These are phyloP conservation scores for Drosophila miranda DNA, from an alignment of 1,140 invertebrate species.

Conservation along the genomic window DNA sequence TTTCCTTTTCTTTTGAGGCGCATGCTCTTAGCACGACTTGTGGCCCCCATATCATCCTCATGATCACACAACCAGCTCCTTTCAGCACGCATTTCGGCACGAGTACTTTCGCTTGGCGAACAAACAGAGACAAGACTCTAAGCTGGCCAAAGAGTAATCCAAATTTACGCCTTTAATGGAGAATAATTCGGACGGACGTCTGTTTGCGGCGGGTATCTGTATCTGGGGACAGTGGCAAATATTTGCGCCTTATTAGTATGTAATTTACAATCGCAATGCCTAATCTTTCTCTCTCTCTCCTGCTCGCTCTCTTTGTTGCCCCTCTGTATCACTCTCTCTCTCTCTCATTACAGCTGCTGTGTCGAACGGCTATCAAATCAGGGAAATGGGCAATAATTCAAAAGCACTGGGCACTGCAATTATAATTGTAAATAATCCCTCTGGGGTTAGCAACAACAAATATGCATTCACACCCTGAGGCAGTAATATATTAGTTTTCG, in stretches of 20 bases:
- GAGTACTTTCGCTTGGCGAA: slow-evolving; percentile 23
- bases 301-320: no score
- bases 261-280: slow-evolving; percentile 21
- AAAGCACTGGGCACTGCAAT: slow-evolving; percentile 2
- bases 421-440: slow-evolving; percentile 20
- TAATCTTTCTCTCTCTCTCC: slow-evolving; percentile 16
- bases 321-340: background rate
- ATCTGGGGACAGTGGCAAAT: background rate
- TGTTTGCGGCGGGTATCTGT: slow-evolving; percentile 18
- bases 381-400: slow-evolving; percentile 24
- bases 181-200: background rate
- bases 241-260: slow-evolving; percentile 3
- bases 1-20: no score
- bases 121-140: slow-evolving; percentile 4
- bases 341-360: slow-evolving; percentile 24
- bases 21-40: no score
- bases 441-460: slow-evolving; percentile 4
- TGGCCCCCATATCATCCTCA: background rate
- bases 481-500: slow-evolving; percentile 14
- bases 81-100: background rate
- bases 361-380: slow-evolving; percentile 41
- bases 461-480: slow-evolving; percentile 32
- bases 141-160: slow-evolving; percentile 23
- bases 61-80: background rate
- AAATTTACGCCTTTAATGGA: slow-evolving; percentile 24